Conservation (phyloP, 2,888 invertebrate genomes). For the Apomyelois bistriatella region DNA sequence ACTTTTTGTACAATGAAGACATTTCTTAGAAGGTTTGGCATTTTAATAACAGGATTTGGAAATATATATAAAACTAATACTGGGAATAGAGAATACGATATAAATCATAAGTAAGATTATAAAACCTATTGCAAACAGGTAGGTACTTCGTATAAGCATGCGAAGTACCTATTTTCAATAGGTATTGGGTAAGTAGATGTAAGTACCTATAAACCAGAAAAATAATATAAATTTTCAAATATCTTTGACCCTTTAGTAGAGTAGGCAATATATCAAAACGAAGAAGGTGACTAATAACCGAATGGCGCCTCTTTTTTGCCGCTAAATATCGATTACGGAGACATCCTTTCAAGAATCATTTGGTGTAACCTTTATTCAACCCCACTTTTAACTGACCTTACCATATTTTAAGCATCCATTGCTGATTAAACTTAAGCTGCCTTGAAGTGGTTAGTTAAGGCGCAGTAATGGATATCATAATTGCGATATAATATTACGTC, state of each 20-base stretch:
- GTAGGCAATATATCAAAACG: neutral
- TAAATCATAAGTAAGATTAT: no score
- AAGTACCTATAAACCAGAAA: no score
- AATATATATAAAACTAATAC: neutral
- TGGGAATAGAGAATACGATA: no score
- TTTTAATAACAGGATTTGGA: neutral
- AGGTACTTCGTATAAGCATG: no score
- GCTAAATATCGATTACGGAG: slow-evolving; percentile 18
- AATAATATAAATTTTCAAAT: neutral
- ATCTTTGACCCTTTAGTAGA: neutral
- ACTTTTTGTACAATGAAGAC: slow-evolving; percentile 9
- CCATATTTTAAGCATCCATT: neutral
- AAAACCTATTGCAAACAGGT: no score
- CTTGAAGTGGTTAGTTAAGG: neutral
- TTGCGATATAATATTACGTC: neutral
- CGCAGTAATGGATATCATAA: neutral
- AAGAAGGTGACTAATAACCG: slow-evolving; percentile 11
- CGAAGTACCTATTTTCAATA: no score
- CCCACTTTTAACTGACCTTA: neutral
- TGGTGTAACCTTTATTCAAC: slow-evolving; percentile 24
- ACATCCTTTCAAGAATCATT: slow-evolving; percentile 43
- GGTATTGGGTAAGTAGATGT: no score
- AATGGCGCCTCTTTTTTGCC: slow-evolving; percentile 12
- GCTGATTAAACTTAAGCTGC: neutral
- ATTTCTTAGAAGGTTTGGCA: slow-evolving; percentile 2